phyloP scores from a whole-genome alignment of 2,888 invertebrate genomes.

The Mythimna impura region DNA sequence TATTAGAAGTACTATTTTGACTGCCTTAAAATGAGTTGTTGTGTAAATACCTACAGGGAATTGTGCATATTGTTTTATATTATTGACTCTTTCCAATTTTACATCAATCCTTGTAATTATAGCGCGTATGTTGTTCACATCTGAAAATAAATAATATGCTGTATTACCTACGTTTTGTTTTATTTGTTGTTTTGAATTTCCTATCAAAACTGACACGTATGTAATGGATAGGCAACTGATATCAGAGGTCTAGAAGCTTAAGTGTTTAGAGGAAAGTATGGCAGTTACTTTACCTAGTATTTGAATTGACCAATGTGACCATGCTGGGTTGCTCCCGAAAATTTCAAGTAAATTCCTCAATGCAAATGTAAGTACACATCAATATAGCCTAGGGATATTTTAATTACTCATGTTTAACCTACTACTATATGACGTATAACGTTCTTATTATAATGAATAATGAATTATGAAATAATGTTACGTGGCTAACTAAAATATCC shows the following conservation, averaged over 20 bases:
- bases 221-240: background rate
- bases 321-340: too few species aligned
- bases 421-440: background rate
- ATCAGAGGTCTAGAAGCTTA: background rate
- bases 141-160: slow-evolving; percentile 80
- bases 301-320: too few species aligned
- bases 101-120: slow-evolving; percentile 74
- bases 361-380: background rate
- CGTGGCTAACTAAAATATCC: background rate
- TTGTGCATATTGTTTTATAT: slow-evolving; percentile 81
- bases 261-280: background rate
- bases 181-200: slow-evolving; percentile 50
- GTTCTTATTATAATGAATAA: too few species aligned
- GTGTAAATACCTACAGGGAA: slow-evolving; percentile 84
- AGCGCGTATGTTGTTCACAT: slow-evolving; percentile 76
- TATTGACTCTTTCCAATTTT: slow-evolving; percentile 72
- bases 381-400: background rate
- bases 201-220: background rate
- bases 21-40: slow-evolving; percentile 77
- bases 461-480: background rate
- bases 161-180: slow-evolving; percentile 56
- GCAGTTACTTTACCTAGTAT: too few species aligned
- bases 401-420: background rate
- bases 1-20: slow-evolving; percentile 57
- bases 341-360: background rate